Evolutionary conservation across 2,888 invertebrate species (phyloP).

Genomic region (Ditula angustiorana): DNA sequence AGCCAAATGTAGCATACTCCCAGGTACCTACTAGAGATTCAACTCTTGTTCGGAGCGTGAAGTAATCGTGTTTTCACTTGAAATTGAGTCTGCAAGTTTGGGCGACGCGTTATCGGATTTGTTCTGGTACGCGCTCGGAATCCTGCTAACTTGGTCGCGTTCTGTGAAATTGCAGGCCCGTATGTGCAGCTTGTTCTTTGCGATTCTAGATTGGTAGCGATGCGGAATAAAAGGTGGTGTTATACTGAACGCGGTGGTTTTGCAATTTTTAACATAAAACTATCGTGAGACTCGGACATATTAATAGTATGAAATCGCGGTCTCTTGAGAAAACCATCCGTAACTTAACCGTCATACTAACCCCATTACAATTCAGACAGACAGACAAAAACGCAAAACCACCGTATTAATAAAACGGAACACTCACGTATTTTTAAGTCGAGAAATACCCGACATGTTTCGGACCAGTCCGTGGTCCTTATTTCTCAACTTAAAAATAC

Average conservation of each 20-base stretch:
- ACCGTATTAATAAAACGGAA: too few relatives aligned
- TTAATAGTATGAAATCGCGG: too few relatives aligned
- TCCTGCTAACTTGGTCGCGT: slow-evolving; percentile 47
- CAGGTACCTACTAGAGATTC: slow-evolving; percentile 49
- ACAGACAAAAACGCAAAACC: too few relatives aligned
- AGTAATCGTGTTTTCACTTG: slow-evolving; percentile 75
- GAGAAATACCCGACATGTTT: too few relatives aligned
- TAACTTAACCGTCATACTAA: too few relatives aligned
- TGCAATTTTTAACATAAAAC: neutral
- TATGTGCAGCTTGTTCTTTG: slow-evolving; percentile 35
- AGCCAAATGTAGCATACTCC: slow-evolving; percentile 22
- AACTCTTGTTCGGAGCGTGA: slow-evolving; percentile 52
- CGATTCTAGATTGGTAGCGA: slow-evolving; percentile 21
- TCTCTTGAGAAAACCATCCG: too few relatives aligned
- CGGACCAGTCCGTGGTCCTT: too few relatives aligned
- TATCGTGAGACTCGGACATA: too few relatives aligned
- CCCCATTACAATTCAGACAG: too few relatives aligned
- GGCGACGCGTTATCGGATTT: slow-evolving; percentile 81
- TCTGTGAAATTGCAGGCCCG: slow-evolving; percentile 35
- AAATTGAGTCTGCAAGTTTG: slow-evolving; percentile 77
- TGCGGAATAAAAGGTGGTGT: neutral
- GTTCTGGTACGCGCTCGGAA: slow-evolving; percentile 74
- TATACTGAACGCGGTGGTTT: neutral
- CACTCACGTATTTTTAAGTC: too few relatives aligned
- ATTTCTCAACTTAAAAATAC: too few relatives aligned